Conservation (phyloP, 2,113 vertebrate genomes). For the Fukomys damarensis region DNA sequence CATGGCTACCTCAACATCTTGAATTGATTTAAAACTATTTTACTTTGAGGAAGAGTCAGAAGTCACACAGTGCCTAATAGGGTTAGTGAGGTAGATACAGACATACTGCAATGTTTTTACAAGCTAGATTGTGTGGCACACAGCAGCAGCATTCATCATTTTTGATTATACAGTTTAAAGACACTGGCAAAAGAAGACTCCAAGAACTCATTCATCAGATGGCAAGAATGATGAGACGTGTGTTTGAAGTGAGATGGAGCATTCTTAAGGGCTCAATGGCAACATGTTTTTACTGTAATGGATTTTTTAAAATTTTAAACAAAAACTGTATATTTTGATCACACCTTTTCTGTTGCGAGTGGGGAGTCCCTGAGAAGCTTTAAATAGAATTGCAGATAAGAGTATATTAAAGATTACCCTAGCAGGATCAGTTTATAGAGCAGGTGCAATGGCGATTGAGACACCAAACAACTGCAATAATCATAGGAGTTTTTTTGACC, state of each 20-base stretch:
- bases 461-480: background rate
- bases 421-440: background rate
- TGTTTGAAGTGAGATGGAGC: background rate
- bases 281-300: background rate
- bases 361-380: background rate
- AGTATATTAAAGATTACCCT: background rate
- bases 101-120: background rate
- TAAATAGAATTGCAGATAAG: background rate
- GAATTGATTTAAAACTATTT: background rate
- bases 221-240: background rate
- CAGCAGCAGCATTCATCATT: background rate
- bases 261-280: background rate
- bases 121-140: background rate
- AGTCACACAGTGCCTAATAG: background rate
- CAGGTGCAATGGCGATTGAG: background rate
- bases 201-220: background rate
- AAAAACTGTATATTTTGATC: background rate
- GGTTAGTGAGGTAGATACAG: background rate
- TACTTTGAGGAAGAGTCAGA: background rate
- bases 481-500: background rate
- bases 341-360: background rate
- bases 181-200: background rate
- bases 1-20: background rate
- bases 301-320: background rate
- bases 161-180: background rate